These are phyloP conservation scores for Paragorgia papillata DNA, from an alignment of 92 coral and sea anemone genomes.

Conservation along the genomic window DNA sequence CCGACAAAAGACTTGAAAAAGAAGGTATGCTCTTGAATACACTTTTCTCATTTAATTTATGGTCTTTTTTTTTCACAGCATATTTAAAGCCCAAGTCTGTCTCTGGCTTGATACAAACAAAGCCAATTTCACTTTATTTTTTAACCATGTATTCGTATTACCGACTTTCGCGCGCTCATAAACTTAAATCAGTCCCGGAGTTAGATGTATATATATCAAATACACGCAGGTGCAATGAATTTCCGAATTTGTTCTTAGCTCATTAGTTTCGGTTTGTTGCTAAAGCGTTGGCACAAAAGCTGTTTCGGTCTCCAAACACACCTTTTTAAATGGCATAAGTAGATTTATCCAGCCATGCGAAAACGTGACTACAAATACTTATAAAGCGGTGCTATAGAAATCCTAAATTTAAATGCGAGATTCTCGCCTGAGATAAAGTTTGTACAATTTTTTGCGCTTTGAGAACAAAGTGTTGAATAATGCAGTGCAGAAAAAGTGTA, in stretches of 20 bases:
- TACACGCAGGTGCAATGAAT: not conserved
- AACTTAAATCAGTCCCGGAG: too few species aligned
- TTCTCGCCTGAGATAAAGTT: not conserved
- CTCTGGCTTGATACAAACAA: too few species aligned
- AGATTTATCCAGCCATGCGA: constrained; percentile 17
- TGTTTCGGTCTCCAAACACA: not conserved
- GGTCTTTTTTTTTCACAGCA: not conserved
- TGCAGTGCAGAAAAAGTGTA: not conserved
- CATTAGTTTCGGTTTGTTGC: not conserved
- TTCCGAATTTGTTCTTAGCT: not conserved
- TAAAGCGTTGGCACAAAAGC: not conserved
- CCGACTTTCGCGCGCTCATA: not conserved
- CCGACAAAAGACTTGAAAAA: not conserved
- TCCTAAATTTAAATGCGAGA: constrained; percentile 6
- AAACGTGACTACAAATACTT: not conserved
- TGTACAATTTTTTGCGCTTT: not conserved
- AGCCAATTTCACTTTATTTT: too few species aligned
- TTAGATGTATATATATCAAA: not conserved
- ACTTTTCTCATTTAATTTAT: too few species aligned
- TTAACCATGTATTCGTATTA: not conserved
- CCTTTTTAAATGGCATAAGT: not conserved
- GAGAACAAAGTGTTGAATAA: not conserved
- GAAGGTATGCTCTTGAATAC: not conserved
- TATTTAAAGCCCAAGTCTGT: too few species aligned
- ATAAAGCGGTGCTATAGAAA: not conserved